Percentiles rank a stretch among this genome's conserved stretches.
phyloP scores from a whole-genome alignment of 2,797 vertebrate genomes.

The Neomorphus geoffroyi region DNA sequence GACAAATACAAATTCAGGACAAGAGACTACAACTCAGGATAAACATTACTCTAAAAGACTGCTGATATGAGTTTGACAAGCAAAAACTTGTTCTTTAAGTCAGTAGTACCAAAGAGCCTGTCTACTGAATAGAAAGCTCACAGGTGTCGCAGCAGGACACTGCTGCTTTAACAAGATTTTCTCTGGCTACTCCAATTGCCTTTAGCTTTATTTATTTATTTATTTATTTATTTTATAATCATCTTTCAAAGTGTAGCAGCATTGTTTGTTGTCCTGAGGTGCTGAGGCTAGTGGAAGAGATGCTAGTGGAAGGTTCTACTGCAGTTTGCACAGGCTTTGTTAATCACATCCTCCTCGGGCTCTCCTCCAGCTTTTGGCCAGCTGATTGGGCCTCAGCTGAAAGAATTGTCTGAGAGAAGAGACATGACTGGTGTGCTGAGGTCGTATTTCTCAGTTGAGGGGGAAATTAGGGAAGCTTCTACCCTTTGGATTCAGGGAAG shows the following conservation, averaged over 20 bases:
- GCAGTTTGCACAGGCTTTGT: background rate
- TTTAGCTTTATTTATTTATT: background rate
- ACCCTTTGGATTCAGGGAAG: constrained; percentile 29
- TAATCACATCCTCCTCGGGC: background rate
- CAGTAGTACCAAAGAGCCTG: background rate
- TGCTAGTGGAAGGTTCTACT: background rate
- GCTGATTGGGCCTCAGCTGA: background rate
- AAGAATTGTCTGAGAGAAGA: background rate
- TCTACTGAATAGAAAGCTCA: background rate
- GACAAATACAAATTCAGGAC: background rate
- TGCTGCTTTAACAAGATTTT: constrained; percentile 34
- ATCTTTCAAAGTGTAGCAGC: background rate
- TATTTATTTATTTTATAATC: background rate
- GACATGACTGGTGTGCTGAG: background rate
- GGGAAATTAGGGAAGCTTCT: background rate
- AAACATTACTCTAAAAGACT: background rate
- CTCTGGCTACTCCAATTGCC: constrained; percentile 20
- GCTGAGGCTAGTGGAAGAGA: constrained; percentile 9
- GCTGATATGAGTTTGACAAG: background rate
- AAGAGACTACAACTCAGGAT: background rate
- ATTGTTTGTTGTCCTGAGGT: constrained; percentile 30
- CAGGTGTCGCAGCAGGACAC: background rate
- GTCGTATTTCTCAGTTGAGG: background rate
- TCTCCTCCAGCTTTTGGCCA: background rate
- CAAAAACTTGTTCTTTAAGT: background rate